These are phyloP conservation scores for Chaetodon trifascialis DNA, from an alignment of 2,113 vertebrate genomes.

Conservation along the genomic window DNA sequence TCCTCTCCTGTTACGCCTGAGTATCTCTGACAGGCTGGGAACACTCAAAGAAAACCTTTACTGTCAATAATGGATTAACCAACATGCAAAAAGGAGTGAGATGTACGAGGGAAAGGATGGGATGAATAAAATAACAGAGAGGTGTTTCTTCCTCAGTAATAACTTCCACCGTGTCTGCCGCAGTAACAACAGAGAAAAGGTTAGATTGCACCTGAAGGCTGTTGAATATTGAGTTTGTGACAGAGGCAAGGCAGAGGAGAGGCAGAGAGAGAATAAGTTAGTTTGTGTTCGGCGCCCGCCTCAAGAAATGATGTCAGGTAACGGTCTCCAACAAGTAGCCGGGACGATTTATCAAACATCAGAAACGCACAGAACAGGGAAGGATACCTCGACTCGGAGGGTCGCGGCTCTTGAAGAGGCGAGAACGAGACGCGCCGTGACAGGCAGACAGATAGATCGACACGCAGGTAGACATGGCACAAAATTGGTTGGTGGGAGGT, in stretches of 20 bases:
- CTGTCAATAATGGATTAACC: slow-evolving; percentile 74
- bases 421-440: slow-evolving; percentile 66
- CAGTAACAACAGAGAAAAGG: not conserved
- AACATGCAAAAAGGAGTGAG: slow-evolving; percentile 66
- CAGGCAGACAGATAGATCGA: slow-evolving; percentile 74
- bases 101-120: slow-evolving; percentile 10
- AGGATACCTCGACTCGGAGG: slow-evolving; percentile 49
- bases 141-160: slow-evolving; percentile 8
- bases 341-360: slow-evolving; percentile 70
- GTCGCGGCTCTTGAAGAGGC: slow-evolving; percentile 37
- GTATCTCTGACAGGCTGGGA: slow-evolving; percentile 66
- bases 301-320: slow-evolving; percentile 40
- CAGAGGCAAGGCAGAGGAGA: slow-evolving; percentile 2
- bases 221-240: not conserved
- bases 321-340: slow-evolving; percentile 47
- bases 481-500: slow-evolving; percentile 62
- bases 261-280: slow-evolving; percentile 5
- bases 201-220: not conserved
- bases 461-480: slow-evolving; percentile 38
- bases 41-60: slow-evolving; percentile 50
- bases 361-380: slow-evolving; percentile 29
- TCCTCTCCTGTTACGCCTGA: slow-evolving; percentile 54
- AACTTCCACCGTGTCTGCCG: slow-evolving; percentile 10
- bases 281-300: not conserved
- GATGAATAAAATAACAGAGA: slow-evolving; percentile 55